A percentile compares a stretch with the other conserved stretches of the same genome.
Evolutionary conservation across 2,113 vertebrate species (phyloP).

Genomic region (Petrocephalus microphthalmus): DNA sequence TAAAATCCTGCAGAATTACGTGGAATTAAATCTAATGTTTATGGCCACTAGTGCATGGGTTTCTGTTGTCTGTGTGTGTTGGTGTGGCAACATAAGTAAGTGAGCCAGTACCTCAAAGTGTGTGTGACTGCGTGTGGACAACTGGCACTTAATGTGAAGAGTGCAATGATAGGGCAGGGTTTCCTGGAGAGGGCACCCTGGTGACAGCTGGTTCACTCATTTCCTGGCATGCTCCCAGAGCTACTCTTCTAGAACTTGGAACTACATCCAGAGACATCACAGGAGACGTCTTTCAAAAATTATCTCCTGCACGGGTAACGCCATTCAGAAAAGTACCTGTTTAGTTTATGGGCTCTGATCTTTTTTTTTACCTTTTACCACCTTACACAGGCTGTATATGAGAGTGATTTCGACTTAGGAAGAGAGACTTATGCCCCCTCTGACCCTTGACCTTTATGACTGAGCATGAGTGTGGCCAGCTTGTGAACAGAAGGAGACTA

Average conservation of each 20-base stretch:
- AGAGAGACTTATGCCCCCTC: slow-evolving; percentile 38
- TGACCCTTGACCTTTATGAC: not conserved
- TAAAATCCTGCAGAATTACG: not conserved
- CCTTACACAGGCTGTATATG: not conserved
- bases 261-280: not conserved
- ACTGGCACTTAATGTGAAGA: not conserved
- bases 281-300: slow-evolving; percentile 48
- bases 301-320: slow-evolving; percentile 48
- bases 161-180: not conserved
- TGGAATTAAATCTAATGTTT: not conserved
- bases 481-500: not conserved
- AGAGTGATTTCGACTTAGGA: slow-evolving; percentile 37
- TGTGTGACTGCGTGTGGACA: not conserved
- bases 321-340: slow-evolving; percentile 26
- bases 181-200: not conserved
- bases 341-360: not conserved
- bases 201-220: not conserved
- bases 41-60: not conserved
- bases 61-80: not conserved
- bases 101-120: not conserved
- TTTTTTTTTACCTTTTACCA: not conserved
- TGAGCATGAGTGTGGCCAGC: not conserved
- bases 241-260: not conserved
- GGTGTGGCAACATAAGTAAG: not conserved
- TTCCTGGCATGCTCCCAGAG: not conserved